Conservation (phyloP, 2,888 invertebrate species). For the Endomychus coccineus region DNA sequence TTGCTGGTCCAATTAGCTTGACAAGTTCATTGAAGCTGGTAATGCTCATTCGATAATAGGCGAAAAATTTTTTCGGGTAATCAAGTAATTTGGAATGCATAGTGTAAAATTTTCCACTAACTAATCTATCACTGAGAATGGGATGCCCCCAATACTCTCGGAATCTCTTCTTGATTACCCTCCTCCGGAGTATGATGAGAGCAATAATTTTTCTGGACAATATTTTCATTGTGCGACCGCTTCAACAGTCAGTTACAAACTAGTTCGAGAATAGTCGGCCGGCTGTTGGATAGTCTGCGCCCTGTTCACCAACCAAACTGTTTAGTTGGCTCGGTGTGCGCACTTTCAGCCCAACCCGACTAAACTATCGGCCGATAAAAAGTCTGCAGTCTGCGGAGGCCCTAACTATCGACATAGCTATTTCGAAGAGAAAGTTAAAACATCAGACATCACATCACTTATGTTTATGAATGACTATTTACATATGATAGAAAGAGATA, state of each 20-base stretch:
- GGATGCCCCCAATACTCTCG: conserved; percentile 19
- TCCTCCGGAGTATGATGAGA: conserved; percentile 8
- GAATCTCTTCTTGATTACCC: conserved; percentile 15
- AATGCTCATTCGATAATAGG: conserved; percentile 16
- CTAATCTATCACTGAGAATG: conserved; percentile 18
- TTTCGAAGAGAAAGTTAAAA: no score
- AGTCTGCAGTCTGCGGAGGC: no score
- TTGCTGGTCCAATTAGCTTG: conserved; percentile 13
- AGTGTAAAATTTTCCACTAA: conserved; percentile 17
- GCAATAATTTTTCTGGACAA: conserved; percentile 12
- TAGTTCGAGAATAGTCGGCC: conserved; percentile 6
- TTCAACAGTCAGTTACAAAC: conserved; percentile 3
- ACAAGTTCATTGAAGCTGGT: conserved; percentile 14
- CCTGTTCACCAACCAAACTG: conserved; percentile 8
- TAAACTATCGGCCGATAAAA: no score
- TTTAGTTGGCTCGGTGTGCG: no score
- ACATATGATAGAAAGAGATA: no score
- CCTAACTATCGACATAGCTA: no score
- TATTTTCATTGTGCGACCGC: conserved; percentile 10
- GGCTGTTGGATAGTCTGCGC: conserved; percentile 11
- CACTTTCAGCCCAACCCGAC: no score
- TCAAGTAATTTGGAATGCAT: conserved; percentile 16
- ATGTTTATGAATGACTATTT: no score
- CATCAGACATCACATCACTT: no score
- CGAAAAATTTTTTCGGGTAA: conserved; percentile 14